These are phyloP conservation scores for Schrankia costaestrigalis DNA, from an alignment of 2,888 invertebrate genomes.

Conservation along the genomic window DNA sequence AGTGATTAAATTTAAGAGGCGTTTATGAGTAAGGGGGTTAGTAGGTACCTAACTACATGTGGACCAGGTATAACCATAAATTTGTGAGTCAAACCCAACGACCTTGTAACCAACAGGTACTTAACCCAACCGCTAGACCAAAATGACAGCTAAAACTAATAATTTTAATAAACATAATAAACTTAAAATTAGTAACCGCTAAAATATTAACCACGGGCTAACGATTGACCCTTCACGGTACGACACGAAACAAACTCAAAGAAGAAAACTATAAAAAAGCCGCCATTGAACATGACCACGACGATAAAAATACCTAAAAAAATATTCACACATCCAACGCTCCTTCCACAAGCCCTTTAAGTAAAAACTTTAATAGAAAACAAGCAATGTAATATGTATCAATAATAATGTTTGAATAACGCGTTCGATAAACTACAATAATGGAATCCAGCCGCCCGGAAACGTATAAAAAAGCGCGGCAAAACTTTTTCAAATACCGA, in stretches of 20 bases:
- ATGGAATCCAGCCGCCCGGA: slow-evolving; percentile 74
- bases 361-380: slow-evolving; percentile 1
- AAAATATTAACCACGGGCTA: slow-evolving; percentile 1
- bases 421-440: slow-evolving; percentile 39
- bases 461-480: slow-evolving; percentile 79
- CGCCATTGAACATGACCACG: slow-evolving; percentile 36
- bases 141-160: too few species aligned
- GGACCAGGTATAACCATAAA: too few species aligned
- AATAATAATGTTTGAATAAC: slow-evolving; percentile 25
- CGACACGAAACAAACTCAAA: slow-evolving; percentile 35
- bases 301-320: slow-evolving; percentile 13
- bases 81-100: too few species aligned
- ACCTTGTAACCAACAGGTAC: too few species aligned
- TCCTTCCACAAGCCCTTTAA: not conserved
- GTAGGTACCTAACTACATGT: too few species aligned
- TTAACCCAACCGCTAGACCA: too few species aligned
- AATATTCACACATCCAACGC: slow-evolving; percentile 17
- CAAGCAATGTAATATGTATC: slow-evolving; percentile 12
- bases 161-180: not conserved
- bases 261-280: slow-evolving; percentile 54
- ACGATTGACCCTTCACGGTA: slow-evolving; percentile 23
- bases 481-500: slow-evolving; percentile 75
- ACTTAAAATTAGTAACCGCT: not conserved
- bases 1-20: too few species aligned
- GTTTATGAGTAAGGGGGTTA: too few species aligned